Evolutionary conservation across 2,113 vertebrate species (phyloP).

Genomic region (Tyrannus savana): DNA sequence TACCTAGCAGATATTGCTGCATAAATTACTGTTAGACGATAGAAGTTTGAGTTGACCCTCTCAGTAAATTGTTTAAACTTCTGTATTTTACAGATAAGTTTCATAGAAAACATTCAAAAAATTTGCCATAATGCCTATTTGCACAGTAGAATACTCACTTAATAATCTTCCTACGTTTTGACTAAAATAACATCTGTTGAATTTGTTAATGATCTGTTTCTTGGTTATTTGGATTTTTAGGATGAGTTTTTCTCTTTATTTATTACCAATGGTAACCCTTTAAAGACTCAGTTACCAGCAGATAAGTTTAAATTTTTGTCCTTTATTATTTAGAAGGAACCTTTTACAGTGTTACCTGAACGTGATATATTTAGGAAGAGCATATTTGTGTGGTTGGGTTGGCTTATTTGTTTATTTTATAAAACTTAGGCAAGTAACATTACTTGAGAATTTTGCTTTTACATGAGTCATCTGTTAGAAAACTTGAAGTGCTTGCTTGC

Average conservation of each 20-base stretch:
- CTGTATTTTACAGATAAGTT: neutral
- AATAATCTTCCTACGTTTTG: neutral
- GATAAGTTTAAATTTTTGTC: neutral
- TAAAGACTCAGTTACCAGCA: neutral
- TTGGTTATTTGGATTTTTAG: neutral
- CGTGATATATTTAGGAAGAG: neutral
- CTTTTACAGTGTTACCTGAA: neutral
- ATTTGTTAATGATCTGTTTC: neutral
- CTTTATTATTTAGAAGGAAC: neutral
- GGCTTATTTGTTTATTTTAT: neutral
- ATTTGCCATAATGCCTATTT: neutral
- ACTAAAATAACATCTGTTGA: neutral
- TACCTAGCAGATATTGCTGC: neutral
- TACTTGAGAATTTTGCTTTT: neutral
- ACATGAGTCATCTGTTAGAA: neutral
- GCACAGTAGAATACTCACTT: neutral
- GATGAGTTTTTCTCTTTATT: neutral
- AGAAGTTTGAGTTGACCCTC: neutral
- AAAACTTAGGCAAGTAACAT: neutral
- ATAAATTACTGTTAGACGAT: neutral
- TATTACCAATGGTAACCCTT: neutral
- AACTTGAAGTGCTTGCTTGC: neutral
- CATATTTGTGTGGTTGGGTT: neutral
- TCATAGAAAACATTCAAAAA: neutral
- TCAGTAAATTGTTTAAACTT: neutral